Percentiles rank a stretch among this genome's conserved stretches.
phyloP scores from a whole-genome alignment of 2,113 vertebrate species.

The Microtus richardsoni region DNA sequence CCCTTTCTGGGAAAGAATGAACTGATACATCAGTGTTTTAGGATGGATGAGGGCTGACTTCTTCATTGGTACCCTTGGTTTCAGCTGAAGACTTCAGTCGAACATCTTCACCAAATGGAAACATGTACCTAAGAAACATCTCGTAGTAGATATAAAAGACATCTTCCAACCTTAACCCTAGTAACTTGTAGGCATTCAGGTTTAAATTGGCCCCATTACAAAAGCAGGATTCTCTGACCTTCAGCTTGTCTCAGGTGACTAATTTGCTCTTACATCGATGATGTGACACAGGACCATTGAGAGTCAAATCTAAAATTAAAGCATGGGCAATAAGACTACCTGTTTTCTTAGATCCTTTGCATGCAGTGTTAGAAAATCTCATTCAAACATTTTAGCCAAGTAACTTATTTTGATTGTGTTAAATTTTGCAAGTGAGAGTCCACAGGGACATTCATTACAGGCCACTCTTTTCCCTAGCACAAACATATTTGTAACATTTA shows the following conservation, averaged over 20 bases:
- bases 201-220: neutral
- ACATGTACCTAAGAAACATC: neutral
- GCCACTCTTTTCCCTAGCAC: neutral
- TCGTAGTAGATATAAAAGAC: neutral
- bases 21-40: neutral
- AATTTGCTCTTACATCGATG: neutral
- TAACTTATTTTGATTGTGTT: neutral
- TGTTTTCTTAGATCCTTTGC: neutral
- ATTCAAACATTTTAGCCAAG: neutral
- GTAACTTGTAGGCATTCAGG: neutral
- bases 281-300: neutral
- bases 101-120: neutral
- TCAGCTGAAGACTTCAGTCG: neutral
- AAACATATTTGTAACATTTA: neutral
- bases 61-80: neutral
- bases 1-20: constrained; percentile 23
- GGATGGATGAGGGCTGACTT: neutral
- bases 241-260: neutral
- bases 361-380: neutral
- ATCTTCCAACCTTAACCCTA: neutral
- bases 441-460: neutral
- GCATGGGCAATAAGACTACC: neutral
- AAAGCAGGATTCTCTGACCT: neutral
- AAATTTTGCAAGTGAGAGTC: constrained; percentile 16
- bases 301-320: constrained; percentile 7